A percentile compares a stretch with the other conserved stretches of the same genome.
phyloP scores from a whole-genome alignment of 2,113 vertebrate genomes.

The Microcebus ravelobensis region DNA sequence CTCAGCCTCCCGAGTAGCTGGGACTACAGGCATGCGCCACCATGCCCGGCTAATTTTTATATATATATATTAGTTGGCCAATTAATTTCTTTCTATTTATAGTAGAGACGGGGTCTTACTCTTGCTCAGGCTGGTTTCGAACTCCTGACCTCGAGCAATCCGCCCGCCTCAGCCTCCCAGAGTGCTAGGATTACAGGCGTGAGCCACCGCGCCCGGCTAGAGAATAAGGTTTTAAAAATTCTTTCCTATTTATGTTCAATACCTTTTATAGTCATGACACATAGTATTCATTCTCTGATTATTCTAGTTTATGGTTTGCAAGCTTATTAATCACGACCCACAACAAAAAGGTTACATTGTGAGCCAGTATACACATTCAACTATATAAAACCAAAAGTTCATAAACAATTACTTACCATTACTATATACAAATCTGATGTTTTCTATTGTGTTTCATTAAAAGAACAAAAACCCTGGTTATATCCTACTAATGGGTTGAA shows the following conservation, averaged over 20 bases:
- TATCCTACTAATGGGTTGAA: neutral
- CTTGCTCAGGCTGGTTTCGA: too few relatives aligned
- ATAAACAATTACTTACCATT: neutral
- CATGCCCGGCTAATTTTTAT: too few relatives aligned
- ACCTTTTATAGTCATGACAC: neutral
- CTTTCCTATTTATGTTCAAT: neutral
- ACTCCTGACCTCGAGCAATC: too few relatives aligned
- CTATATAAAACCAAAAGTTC: neutral
- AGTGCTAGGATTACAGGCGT: too few relatives aligned
- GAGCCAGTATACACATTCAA: neutral
- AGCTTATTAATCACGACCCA: conserved; percentile 12
- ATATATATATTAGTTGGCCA: too few relatives aligned
- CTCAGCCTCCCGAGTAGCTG: too few relatives aligned
- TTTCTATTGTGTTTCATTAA: neutral
- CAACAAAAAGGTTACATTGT: neutral
- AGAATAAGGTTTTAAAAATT: neutral
- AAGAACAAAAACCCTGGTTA: neutral
- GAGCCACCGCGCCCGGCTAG: neutral
- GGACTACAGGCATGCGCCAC: too few relatives aligned
- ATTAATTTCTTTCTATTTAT: too few relatives aligned
- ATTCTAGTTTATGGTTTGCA: conserved; percentile 40
- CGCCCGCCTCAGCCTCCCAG: too few relatives aligned
- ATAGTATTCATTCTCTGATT: neutral
- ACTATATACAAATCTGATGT: neutral
- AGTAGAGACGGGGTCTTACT: too few relatives aligned